Evolutionary conservation across 2,113 vertebrate species (phyloP), one percentile per base, ranked within the genome.

Genomic region (Nannospalax galili): DNA sequence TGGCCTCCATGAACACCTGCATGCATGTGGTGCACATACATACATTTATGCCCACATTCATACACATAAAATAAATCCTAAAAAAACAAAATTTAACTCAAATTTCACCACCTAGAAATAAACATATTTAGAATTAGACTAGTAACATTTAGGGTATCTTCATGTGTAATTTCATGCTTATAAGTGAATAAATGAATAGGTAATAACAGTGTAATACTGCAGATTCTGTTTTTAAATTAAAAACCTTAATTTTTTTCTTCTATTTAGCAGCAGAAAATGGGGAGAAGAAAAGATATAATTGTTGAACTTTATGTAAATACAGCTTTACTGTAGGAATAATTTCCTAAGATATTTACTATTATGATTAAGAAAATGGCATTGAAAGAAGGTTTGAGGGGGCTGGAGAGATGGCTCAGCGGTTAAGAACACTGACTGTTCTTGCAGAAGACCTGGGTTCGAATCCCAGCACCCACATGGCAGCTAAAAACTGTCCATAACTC

Each of bases 231-330:
- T 91, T 90, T 45, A 93, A 82, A 91, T 60, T 77, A 84, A 62
- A 80, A 77, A 12, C 32, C 81, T 58, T 73, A 69, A 78, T 65
- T 67, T 32, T 78, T 70, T 91, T 84, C 74, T 90, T 91, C 17
- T 37, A 52, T 91, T 94, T 90, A 85, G 80, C 69, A 94, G 19
- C 48, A 74, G 32, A 84, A 96, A 84, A 56, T 79, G 52, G 22
- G 32, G 42, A 26, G 64, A 74, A 88, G 52, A 72, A 79, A 80
- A 80, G 26, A 30, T 40, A 58, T 75, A 77, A 75, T 84, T 74
- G 6, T 64, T 95, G 16, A 90, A 52, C 62, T 75, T 91, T 60
- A 69, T 52, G 32, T 30, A 77, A 92, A 60, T 70, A 17, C 93
- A 72, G 84, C 52, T 73, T 90, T 45, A 70, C 62, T 37, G 15